phyloP scores from a whole-genome alignment of 2,113 vertebrate species.

The Callipepla squamata region DNA sequence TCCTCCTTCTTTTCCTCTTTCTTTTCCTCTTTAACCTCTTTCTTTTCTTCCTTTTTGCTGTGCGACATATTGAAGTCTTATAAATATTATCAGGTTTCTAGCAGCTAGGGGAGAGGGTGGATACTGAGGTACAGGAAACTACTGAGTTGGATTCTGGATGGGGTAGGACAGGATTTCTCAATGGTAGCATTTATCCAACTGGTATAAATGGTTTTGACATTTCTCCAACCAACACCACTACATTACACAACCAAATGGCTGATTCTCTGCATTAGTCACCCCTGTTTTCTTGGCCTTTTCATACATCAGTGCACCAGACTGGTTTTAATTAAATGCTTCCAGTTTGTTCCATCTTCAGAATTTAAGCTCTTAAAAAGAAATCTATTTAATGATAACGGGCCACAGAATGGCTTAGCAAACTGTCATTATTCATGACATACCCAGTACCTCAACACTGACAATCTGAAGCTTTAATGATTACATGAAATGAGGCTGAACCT shows the following conservation, averaged over 20 bases:
- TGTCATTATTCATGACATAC: background rate
- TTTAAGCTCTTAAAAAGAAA: background rate
- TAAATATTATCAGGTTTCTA: background rate
- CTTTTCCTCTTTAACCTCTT: constrained; percentile 80
- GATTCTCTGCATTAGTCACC: constrained; percentile 10
- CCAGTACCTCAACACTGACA: background rate
- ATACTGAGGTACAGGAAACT: background rate
- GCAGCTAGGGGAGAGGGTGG: background rate
- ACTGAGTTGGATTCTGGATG: background rate
- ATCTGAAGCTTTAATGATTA: background rate
- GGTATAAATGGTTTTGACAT: background rate
- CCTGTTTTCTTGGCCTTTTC: background rate
- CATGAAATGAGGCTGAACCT: background rate
- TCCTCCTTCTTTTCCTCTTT: constrained; percentile 77
- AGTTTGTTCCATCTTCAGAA: background rate
- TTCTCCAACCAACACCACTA: background rate
- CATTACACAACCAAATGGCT: constrained; percentile 15
- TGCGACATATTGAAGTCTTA: constrained; percentile 65
- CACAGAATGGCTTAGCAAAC: background rate
- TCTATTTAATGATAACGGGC: background rate
- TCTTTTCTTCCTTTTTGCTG: constrained; percentile 89
- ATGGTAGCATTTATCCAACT: background rate
- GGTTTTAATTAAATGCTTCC: background rate
- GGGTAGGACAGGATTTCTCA: background rate
- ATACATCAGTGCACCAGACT: background rate